A percentile compares a stretch with the other conserved stretches of the same genome.
Evolutionary conservation across 2,113 vertebrate species (phyloP).

Genomic region (Gulo gulo): DNA sequence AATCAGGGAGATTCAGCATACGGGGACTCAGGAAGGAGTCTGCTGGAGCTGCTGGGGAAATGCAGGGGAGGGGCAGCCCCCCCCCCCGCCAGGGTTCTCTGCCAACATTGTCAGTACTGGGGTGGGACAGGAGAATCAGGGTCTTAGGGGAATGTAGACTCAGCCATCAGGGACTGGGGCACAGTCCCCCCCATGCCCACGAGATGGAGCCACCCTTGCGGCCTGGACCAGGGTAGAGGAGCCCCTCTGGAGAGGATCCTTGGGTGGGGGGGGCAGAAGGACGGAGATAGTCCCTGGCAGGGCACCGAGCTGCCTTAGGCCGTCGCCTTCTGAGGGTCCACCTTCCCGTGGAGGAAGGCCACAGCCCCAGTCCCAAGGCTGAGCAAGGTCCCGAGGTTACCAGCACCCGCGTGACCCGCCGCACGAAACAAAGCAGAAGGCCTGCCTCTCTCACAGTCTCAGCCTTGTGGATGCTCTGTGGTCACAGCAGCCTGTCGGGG

Average conservation of each 20-base stretch:
- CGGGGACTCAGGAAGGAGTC: not conserved
- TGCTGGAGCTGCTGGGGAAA: not conserved
- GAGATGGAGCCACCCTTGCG: too few species aligned
- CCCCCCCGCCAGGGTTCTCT: not conserved
- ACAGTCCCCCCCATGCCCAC: not conserved
- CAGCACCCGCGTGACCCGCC: not conserved
- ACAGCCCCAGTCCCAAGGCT: not conserved
- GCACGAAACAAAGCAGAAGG: not conserved
- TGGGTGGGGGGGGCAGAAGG: not conserved
- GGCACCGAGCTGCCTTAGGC: not conserved
- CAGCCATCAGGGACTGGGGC: not conserved
- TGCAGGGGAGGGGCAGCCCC: not conserved
- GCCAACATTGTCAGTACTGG: not conserved
- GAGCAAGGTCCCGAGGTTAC: not conserved
- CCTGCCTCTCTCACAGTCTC: not conserved
- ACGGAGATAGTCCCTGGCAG: not conserved
- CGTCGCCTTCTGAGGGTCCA: accelerated
- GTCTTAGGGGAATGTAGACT: not conserved
- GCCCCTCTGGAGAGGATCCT: not conserved
- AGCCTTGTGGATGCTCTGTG: accelerated
- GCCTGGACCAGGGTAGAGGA: not conserved
- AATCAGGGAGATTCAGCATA: not conserved
- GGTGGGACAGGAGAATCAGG: not conserved
- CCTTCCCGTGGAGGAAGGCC: not conserved
- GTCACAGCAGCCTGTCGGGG: not conserved